Evolutionary conservation across 1,140 invertebrate species (phyloP).

Genomic region (Hyposmocoma kahamanoa): DNA sequence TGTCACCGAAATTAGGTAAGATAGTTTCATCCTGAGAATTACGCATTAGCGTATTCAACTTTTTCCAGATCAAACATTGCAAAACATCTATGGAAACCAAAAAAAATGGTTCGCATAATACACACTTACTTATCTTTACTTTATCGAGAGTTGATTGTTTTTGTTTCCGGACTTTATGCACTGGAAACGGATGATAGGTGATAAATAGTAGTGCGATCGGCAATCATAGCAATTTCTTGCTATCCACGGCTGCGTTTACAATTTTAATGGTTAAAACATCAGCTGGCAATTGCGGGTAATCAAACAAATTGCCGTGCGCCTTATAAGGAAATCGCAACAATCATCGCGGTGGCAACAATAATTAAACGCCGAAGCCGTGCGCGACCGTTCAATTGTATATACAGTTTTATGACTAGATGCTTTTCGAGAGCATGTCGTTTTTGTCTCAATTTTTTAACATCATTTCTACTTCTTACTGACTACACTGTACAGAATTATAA

Average conservation of each 20-base stretch:
- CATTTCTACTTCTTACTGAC: no score
- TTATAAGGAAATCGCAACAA: slow-evolving; percentile 59
- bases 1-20: no score
- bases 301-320: slow-evolving; percentile 59
- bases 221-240: slow-evolving; percentile 51
- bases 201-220: slow-evolving; percentile 28
- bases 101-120: slow-evolving; percentile 32
- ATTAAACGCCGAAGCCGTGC: slow-evolving; percentile 61
- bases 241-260: slow-evolving; percentile 38
- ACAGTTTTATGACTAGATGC: no score
- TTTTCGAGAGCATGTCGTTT: no score
- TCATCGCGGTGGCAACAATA: slow-evolving; percentile 45
- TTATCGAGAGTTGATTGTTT: slow-evolving; percentile 46
- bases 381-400: slow-evolving; percentile 33
- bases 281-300: slow-evolving; percentile 51
- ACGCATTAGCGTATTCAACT: slow-evolving; percentile 11
- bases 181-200: slow-evolving; percentile 35
- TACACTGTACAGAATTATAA: no score
- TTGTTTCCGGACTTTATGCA: slow-evolving; percentile 24
- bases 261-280: slow-evolving; percentile 59
- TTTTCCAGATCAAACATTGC: slow-evolving; percentile 30
- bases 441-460: no score
- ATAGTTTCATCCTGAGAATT: no score
- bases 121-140: slow-evolving; percentile 45
- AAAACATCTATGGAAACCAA: slow-evolving; percentile 39